Conservation (phyloP, 2,113 vertebrate genomes). For the Naja naja region DNA sequence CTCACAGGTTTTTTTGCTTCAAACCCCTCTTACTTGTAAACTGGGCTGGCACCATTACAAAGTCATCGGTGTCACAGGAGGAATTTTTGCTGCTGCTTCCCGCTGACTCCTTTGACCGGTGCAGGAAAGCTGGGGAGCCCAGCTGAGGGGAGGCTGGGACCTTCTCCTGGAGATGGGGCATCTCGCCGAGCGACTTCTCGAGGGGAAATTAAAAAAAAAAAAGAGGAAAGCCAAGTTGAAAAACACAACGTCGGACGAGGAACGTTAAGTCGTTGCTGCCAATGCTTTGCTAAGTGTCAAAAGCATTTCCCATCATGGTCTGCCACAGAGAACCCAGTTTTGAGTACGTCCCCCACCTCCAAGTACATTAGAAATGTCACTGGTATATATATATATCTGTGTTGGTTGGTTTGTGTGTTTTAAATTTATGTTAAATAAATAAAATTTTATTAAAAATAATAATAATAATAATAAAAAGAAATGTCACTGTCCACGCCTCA, state of each 20-base stretch:
- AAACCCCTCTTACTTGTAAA: constrained; percentile 76
- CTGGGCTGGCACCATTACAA: constrained; percentile 88
- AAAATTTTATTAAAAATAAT: too few species aligned
- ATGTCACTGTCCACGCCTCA: not conserved
- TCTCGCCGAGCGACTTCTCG: constrained; percentile 83
- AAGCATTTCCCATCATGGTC: not conserved
- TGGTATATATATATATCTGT: too few species aligned
- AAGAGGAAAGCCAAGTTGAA: constrained; percentile 6
- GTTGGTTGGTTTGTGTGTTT: too few species aligned
- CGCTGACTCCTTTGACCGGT: constrained; percentile 74
- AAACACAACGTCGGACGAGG: constrained; percentile 36
- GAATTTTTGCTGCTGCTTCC: constrained; percentile 90
- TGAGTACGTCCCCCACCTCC: not conserved
- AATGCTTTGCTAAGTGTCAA: not conserved
- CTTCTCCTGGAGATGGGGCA: constrained; percentile 80
- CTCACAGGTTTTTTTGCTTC: not conserved
- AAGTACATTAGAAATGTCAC: constrained; percentile 27
- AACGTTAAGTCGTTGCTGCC: constrained; percentile 29
- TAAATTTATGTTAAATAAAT: too few species aligned
- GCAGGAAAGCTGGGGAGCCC: constrained; percentile 76
- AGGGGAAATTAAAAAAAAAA: constrained; percentile 25
- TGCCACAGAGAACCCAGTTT: not conserved
- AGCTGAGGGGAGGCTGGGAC: constrained; percentile 76
- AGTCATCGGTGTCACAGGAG: constrained; percentile 87
- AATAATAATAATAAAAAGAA: too few species aligned